Conservation (phyloP, 2,113 vertebrate species). For the Marcusenius ussheri region DNA sequence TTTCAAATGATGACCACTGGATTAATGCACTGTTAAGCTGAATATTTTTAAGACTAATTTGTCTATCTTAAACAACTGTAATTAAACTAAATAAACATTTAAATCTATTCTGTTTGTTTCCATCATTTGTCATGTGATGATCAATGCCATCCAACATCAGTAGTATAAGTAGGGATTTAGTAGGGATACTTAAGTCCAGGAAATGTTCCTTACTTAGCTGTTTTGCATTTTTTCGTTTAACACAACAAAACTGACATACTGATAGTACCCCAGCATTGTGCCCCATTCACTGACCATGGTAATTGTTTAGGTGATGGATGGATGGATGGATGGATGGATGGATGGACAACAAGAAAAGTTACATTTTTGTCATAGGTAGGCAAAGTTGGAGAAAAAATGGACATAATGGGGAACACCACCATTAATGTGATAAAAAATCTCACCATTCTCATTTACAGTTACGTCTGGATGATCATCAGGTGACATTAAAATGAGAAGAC, state of each 20-base stretch:
- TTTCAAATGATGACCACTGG: background rate
- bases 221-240: background rate
- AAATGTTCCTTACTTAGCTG: background rate
- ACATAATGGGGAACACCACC: background rate
- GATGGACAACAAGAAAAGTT: background rate
- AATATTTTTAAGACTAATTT: background rate
- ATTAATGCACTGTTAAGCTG: background rate
- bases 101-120: background rate
- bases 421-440: background rate
- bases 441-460: background rate
- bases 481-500: background rate
- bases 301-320: background rate
- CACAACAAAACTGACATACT: background rate
- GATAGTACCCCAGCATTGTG: background rate
- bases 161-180: background rate
- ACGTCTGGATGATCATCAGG: background rate
- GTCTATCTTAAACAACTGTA: background rate
- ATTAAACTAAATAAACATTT: background rate
- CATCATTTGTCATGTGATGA: background rate
- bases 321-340: background rate
- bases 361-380: background rate
- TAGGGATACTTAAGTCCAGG: background rate
- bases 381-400: background rate
- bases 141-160: background rate
- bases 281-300: background rate